Evolutionary conservation across 2,797 vertebrate genomes (phyloP).

Genomic region (Steatocranus sp.): DNA sequence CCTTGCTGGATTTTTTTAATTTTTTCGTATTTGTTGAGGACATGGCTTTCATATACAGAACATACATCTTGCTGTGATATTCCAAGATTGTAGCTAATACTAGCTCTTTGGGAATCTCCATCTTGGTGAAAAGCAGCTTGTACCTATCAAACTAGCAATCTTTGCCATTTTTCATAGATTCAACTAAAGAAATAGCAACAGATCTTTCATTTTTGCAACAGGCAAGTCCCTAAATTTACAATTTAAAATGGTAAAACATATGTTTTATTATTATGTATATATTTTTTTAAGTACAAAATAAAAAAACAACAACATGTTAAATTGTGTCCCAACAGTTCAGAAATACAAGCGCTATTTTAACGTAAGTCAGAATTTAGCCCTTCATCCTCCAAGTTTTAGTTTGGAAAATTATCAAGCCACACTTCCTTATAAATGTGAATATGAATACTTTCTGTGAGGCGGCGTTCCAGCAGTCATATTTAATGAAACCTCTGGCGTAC

Average conservation of each 20-base stretch:
- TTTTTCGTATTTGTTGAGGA: neutral
- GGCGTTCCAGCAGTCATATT: slow-evolving; percentile 27
- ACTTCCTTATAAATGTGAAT: slow-evolving; percentile 8
- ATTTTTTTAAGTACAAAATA: neutral
- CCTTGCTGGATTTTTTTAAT: neutral
- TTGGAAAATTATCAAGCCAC: slow-evolving; percentile 6
- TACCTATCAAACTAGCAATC: neutral
- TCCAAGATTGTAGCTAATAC: neutral
- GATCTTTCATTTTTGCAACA: neutral
- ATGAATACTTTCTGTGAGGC: neutral
- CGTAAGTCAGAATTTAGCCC: neutral
- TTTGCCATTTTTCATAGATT: neutral
- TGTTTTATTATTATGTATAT: neutral
- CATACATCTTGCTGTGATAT: neutral
- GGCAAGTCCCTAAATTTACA: neutral
- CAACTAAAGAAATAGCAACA: neutral
- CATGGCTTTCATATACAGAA: neutral
- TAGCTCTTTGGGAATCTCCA: neutral
- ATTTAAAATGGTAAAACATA: neutral
- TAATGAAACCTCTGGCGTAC: slow-evolving; percentile 35
- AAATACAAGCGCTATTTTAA: neutral
- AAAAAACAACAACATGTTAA: neutral
- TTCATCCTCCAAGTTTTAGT: neutral
- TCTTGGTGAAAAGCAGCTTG: neutral
- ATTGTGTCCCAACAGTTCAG: neutral